Base-by-base conservation (phyloP, 2,113 vertebrate genomes). In the Procavia capensis region DNA sequence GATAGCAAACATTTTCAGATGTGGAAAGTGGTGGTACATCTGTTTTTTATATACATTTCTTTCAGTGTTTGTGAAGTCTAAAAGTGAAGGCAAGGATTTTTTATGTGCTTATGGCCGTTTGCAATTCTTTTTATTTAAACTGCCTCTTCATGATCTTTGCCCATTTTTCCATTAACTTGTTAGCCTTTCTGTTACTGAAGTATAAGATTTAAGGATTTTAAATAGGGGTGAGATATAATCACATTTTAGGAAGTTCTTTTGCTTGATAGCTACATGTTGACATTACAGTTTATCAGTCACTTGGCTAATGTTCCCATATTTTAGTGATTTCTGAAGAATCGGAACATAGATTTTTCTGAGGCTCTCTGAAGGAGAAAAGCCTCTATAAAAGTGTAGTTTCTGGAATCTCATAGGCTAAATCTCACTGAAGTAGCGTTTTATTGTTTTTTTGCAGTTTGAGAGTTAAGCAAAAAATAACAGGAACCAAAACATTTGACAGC, bases 131-230 rank as follows among this genome's bases (percentile, higher is more conserved):
- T 93, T 72, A 70, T 95, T 87, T 87, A 31, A 95, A 92, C 85
- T 90, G 36, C 39, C 61, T 97, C 63, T 82, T 81, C 24, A 36
- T 95, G 90, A 68, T 88, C 78, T 96, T 97, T 74, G 61, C 78
- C 88, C 45, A 79, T 90, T 95, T 95, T 93, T 57, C 72, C 90
- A 96, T 95, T 95, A 96, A 92, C 70, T 92, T 85, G 13, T 90
- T 95, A 85, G 76, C 66, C 45, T 89, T 95, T 90, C 57, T 91
- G 84, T 94, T 82, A 94, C 70, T 94, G 85, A 95, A 88, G 70
- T 85, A 45, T 81, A 92, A 97, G 78, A 94, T 66, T 78, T 97
- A 50, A 96, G 79, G 75, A 88, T 91, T 85, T 96, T 93, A 93
- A 96, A 96, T 89, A 93, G 91, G 31, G 68, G 63, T 80, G 27